Conservation (phyloP, 2,113 vertebrate species). For the Anser cygnoides region DNA sequence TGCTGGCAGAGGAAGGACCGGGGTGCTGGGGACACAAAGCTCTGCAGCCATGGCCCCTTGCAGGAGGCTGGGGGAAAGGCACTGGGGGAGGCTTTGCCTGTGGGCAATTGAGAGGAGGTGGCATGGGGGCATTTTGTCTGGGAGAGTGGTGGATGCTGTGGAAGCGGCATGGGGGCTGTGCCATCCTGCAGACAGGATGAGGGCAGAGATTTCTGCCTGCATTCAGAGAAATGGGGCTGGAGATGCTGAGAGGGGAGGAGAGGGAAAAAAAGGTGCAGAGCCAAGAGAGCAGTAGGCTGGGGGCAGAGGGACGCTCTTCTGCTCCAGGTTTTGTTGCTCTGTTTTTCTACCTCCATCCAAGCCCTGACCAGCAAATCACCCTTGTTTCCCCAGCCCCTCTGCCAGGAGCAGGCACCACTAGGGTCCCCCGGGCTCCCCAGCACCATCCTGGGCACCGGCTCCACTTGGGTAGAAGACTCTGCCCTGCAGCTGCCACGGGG, state of each 20-base stretch:
- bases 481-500: neutral
- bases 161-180: neutral
- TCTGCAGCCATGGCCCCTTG: neutral
- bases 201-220: neutral
- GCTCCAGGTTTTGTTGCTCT: neutral
- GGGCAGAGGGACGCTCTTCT: neutral
- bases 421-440: neutral
- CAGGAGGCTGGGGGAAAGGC: neutral
- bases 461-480: neutral
- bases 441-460: neutral
- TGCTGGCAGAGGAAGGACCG: neutral
- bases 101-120: accelerated
- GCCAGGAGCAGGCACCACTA: neutral
- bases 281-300: neutral
- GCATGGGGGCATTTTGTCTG: neutral
- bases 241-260: neutral
- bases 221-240: neutral
- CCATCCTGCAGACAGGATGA: neutral
- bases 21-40: accelerated
- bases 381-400: neutral
- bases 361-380: neutral
- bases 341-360: neutral
- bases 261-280: neutral
- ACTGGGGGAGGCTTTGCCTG: accelerated
- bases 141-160: neutral